phyloP scores from a whole-genome alignment of 1,140 invertebrate genomes.

The Drosophila subpulchrella region DNA sequence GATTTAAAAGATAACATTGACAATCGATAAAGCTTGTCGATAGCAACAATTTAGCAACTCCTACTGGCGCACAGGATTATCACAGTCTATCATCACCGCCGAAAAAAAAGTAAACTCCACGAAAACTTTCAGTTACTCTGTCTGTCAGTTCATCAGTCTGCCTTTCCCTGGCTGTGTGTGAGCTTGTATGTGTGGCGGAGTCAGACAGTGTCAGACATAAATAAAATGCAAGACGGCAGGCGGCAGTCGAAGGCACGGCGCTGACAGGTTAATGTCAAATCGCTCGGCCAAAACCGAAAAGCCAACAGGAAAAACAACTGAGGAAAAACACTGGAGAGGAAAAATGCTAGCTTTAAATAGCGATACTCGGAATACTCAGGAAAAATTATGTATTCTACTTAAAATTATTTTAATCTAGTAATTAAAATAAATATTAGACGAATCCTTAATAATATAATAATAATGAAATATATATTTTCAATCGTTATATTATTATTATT shows the following conservation, averaged over 20 bases:
- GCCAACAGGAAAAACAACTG: slow-evolving; percentile 45
- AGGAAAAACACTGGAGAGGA: slow-evolving; percentile 20
- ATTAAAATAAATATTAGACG: too few species aligned
- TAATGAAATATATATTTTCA: too few species aligned
- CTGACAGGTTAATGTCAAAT: slow-evolving; percentile 80
- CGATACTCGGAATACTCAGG: neutral
- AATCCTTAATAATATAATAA: too few species aligned
- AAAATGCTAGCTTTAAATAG: neutral
- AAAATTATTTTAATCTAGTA: neutral
- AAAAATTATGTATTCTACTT: neutral
- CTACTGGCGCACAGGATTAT: slow-evolving; percentile 4
- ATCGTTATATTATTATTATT: too few species aligned
- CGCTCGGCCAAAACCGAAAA: slow-evolving; percentile 66
- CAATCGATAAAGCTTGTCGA: slow-evolving; percentile 15
- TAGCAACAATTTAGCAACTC: slow-evolving; percentile 14
- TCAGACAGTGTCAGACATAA: slow-evolving; percentile 52
- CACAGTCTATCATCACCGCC: slow-evolving; percentile 31
- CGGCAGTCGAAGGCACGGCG: slow-evolving; percentile 39
- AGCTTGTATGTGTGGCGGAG: neutral
- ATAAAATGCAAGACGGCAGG: slow-evolving; percentile 65
- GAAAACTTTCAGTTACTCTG: slow-evolving; percentile 39
- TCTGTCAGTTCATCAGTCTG: slow-evolving; percentile 41
- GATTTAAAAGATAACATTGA: neutral
- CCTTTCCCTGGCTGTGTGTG: neutral
- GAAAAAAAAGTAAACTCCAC: slow-evolving; percentile 19